A percentile compares a stretch with the other conserved stretches of the same genome.
Conservation (phyloP, 2,888 invertebrate genomes). For the Pachycephus smyrnensis region DNA sequence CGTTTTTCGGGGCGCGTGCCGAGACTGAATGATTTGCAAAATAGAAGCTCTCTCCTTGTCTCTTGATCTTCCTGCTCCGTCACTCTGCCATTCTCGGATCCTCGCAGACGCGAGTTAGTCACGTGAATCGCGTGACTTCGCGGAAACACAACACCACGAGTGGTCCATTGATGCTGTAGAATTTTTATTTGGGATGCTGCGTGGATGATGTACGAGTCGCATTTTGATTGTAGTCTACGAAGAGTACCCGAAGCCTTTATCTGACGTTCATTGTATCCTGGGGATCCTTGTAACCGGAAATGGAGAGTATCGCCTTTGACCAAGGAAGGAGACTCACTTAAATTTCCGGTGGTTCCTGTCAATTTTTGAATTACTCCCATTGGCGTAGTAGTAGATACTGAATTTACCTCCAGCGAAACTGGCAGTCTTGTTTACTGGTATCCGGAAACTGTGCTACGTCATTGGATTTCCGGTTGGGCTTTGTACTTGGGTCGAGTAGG, state of each 20-base stretch:
- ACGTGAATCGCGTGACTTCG: constrained; percentile 28
- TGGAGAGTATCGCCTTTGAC: background rate
- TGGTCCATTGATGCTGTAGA: background rate
- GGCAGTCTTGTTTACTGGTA: background rate
- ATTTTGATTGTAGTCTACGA: background rate
- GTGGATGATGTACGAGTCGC: constrained; percentile 6
- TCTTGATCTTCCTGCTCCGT: background rate
- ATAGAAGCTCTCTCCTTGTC: background rate
- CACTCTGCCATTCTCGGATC: background rate
- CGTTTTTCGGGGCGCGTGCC: constrained; percentile 36
- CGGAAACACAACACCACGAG: constrained; percentile 15
- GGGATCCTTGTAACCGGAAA: background rate
- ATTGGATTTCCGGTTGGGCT: background rate
- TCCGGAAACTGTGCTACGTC: background rate
- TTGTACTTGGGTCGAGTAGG: background rate
- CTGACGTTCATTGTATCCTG: background rate
- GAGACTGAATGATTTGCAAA: constrained; percentile 23
- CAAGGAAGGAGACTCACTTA: background rate
- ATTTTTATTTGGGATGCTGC: constrained; percentile 1
- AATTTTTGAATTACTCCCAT: background rate
- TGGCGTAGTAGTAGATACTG: background rate
- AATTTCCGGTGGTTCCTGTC: background rate
- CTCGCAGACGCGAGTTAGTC: background rate
- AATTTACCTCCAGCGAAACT: background rate
- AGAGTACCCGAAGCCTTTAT: background rate